A percentile compares a stretch with the other conserved stretches of the same genome.
Evolutionary conservation across 2,113 vertebrate species (phyloP).

Genomic region (Antigone vipio): DNA sequence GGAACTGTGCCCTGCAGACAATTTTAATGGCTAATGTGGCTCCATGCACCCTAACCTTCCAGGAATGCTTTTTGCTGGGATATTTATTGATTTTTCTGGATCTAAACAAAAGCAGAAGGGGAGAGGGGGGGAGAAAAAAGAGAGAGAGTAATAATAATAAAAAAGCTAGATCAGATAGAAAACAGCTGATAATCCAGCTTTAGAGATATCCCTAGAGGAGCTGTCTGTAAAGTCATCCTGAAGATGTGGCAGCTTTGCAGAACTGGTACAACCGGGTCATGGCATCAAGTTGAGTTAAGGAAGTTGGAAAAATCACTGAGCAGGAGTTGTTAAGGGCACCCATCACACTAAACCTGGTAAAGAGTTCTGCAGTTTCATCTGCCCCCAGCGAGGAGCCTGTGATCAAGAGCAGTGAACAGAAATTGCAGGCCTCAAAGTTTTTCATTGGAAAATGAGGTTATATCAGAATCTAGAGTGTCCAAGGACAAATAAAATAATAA

Average conservation of each 20-base stretch:
- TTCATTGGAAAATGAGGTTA: background rate
- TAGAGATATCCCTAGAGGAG: background rate
- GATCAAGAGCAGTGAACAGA: background rate
- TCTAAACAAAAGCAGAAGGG: background rate
- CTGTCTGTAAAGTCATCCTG: background rate
- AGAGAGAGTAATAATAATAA: background rate
- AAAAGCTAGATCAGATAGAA: background rate
- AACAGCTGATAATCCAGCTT: background rate
- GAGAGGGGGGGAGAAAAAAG: background rate
- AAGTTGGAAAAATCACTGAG: background rate
- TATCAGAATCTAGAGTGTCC: background rate
- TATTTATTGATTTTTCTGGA: conserved; percentile 4
- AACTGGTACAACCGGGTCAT: background rate
- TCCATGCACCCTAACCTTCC: background rate
- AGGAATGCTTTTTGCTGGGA: background rate
- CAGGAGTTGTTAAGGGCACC: background rate
- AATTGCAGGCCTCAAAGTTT: background rate
- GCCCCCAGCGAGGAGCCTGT: background rate
- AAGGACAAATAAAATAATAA: background rate
- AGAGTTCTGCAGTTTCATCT: background rate
- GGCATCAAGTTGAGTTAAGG: background rate
- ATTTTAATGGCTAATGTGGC: background rate
- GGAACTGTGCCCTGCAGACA: conserved; percentile 30
- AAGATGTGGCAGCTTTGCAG: background rate
- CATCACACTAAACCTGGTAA: background rate